These are phyloP conservation scores for Onchidella celtica DNA, from an alignment of 2,888 invertebrate species.

Conservation along the genomic window DNA sequence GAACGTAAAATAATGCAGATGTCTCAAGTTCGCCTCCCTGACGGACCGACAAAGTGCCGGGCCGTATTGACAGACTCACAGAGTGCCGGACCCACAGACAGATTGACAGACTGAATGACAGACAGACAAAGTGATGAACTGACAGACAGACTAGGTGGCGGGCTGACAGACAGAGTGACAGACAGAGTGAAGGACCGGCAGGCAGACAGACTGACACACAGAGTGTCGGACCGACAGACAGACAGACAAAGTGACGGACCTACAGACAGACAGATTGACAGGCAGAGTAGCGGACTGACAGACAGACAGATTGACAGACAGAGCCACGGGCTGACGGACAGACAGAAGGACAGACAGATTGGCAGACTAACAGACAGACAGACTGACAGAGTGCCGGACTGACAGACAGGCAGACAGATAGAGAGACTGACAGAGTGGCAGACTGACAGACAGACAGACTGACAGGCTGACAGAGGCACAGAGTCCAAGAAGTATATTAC, in stretches of 20 bases:
- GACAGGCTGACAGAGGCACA: constrained; percentile 10
- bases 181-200: constrained; percentile 16
- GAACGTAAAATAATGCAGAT: too few relatives aligned
- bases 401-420: not conserved
- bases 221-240: constrained; percentile 5
- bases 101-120: constrained; percentile 25
- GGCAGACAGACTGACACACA: constrained; percentile 1
- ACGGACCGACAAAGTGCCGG: too few relatives aligned
- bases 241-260: not conserved
- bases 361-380: constrained; percentile 3
- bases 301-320: not conserved
- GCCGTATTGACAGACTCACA: constrained; percentile 2
- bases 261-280: not conserved
- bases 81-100: constrained; percentile 1
- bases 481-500: too few relatives aligned
- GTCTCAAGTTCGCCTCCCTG: too few relatives aligned
- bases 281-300: not conserved
- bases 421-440: not conserved
- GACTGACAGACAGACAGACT: not conserved
- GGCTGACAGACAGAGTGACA: constrained; percentile 4
- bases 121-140: constrained; percentile 20
- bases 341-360: constrained; percentile 3
- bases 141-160: not conserved
- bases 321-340: not conserved
- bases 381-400: not conserved